Base-by-base conservation (phyloP, 2,797 vertebrate species). In the Microtus obscurus region DNA sequence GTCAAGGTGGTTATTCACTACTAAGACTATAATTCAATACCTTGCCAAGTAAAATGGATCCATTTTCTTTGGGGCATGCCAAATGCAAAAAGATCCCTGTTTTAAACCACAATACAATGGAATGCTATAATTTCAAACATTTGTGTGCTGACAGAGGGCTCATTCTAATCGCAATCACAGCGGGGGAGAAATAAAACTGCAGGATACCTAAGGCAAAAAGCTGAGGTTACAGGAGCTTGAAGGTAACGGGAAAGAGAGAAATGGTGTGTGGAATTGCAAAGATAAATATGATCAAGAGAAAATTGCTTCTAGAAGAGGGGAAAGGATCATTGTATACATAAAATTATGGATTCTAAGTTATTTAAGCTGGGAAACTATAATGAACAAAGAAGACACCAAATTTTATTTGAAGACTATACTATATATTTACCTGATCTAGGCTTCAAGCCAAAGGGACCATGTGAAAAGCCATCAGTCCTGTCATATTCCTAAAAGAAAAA, bases 401-500 rank as follows among this genome's bases (percentile, higher is more conserved):
- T 90, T 94, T 91, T 91, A 95, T 83, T 95, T 87, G 69, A 25
- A 93, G 43, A 96, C 80, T 48, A 74, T 89, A 45, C 79, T 37
- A 87, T 87, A 48, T 63, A 82, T 97, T 98, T 98, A 99, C 99
- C 99, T 99, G 99, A 99, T 98, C 99, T 99, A 48, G 99, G 99
- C 95, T 99, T 99, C 71, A 99, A 99, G 96, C 99, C 99, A 99
- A 99, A 99, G 2, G 99, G 99, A 23, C 98, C 98, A 21, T 98
- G 98, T 95, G 97, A 97, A 96, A 97, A 99, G 95, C 99, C 99
- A 71, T 99, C 96, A 59, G 98, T 98, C 93, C 99, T 98, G 96
- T 99, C 98, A 92, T 98, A 99, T 77, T 99, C 99, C 99, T 99
- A 98, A 97, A 95, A 96, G 97, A 56, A n/a, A 96, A 89, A 37